Base-by-base conservation (phyloP, 2,888 invertebrate species). In the Drosophila lutescens region DNA sequence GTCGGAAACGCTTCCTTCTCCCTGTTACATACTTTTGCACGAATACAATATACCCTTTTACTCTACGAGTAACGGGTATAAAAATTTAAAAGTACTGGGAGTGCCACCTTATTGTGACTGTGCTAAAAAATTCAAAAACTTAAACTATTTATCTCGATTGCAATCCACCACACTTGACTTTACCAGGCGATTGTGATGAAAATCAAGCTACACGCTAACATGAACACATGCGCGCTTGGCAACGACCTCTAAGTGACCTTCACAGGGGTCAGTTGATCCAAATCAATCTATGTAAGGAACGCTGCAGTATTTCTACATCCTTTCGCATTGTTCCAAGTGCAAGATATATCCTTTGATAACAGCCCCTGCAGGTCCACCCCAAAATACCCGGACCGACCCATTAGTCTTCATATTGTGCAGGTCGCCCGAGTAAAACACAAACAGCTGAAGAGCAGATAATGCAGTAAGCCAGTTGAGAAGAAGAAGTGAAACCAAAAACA, bases 381-480 rank as follows among this genome's bases (percentile, higher is more conserved):
- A 32, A 46, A 9, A 7, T 38, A 20, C 8, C 2, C 36, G 13
- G 23, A 59, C 59, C 6, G 50, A 34, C 36, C 32, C 67, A 67
- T 67, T 49, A 49, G 49, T 67, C 47, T 67, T 55, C 9, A 30
- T 36, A 67, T 67, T 67, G 68, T 67, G 67, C 67, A 55, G 68
- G 67, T 67, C 67, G 43, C 32, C n/a, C 30, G 15, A 41, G 26
- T 2, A 8, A 36, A 65, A 44, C 15, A 36, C 26, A 17, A 36
- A 38, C 36, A 54, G 47, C 32, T 40, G 23, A 46, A 12, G 47
- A 17, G 23, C n/a, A 32, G 38, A 46, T 43, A 46, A 66, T 26
- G 43, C 46, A 61, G 85, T 69, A 68, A 81, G 79, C 81, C 81
- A 79, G 69, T 72, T 69, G 68, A 54, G 67, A 60, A 63, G 58